Conservation (phyloP, 2,113 vertebrate species). For the Phyllostomus hastatus region DNA sequence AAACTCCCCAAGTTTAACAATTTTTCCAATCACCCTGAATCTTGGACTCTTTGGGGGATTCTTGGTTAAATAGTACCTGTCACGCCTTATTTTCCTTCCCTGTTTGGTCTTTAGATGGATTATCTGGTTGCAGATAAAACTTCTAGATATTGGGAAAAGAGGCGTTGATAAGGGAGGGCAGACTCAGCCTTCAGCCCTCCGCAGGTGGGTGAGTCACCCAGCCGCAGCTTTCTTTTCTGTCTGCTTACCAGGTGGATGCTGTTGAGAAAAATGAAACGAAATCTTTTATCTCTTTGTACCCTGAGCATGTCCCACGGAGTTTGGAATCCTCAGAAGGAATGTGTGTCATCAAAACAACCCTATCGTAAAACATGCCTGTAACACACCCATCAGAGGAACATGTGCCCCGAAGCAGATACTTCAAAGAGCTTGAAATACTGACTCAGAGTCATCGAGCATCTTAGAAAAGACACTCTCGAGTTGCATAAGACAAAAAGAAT, state of each 20-base stretch:
- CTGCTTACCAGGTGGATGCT: not conserved
- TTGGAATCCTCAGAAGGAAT: not conserved
- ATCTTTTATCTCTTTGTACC: not conserved
- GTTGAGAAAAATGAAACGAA: not conserved
- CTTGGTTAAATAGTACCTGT: not conserved
- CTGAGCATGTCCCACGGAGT: not conserved
- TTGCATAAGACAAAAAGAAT: not conserved
- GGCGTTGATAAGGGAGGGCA: not conserved
- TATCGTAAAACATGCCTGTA: not conserved
- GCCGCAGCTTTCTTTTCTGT: not conserved
- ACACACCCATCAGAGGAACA: not conserved
- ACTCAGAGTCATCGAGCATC: not conserved
- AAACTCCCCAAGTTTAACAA: not conserved
- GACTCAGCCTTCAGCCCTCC: not conserved
- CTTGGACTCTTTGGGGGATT: not conserved
- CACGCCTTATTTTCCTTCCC: not conserved
- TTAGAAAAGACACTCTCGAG: not conserved
- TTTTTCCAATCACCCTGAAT: not conserved
- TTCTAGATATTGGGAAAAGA: not conserved
- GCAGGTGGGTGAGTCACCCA: not conserved
- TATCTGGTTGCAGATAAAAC: not conserved
- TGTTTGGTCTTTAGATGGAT: not conserved
- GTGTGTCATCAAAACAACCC: not conserved
- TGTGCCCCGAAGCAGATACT: conserved; percentile 21
- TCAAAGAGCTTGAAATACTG: not conserved